These are phyloP conservation scores for Otolemur garnettii DNA, from an alignment of 2,113 vertebrate species.

Conservation along the genomic window DNA sequence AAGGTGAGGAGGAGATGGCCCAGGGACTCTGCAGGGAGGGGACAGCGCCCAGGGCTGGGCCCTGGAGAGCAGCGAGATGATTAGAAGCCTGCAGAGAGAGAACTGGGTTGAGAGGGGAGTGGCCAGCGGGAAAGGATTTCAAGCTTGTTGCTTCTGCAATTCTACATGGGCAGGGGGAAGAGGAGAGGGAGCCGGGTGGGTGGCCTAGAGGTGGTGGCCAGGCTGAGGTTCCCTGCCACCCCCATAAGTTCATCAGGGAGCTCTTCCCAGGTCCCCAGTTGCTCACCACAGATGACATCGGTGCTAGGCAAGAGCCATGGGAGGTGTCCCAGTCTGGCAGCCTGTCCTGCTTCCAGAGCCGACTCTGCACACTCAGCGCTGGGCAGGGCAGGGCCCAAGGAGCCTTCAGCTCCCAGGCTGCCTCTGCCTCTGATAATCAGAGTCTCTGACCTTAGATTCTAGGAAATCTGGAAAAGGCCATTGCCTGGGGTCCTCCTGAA, in stretches of 20 bases:
- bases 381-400: background rate
- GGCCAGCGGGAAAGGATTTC: too few species aligned
- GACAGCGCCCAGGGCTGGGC: background rate
- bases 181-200: fast-evolving
- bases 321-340: background rate
- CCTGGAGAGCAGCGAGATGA: background rate
- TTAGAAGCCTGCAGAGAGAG: background rate
- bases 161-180: fast-evolving
- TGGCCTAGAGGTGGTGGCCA: fast-evolving
- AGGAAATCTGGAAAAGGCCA: too few species aligned
- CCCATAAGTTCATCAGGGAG: background rate
- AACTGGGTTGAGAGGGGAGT: background rate
- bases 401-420: background rate
- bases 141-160: background rate
- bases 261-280: background rate
- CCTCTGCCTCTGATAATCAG: background rate
- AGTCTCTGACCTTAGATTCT: background rate
- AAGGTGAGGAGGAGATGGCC: background rate
- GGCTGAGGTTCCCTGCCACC: background rate
- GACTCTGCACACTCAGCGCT: background rate
- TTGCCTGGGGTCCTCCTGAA: background rate
- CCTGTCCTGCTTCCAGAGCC: background rate
- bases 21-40: background rate
- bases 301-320: background rate
- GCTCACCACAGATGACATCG: background rate